These are phyloP conservation scores for Cynopterus brachyotis DNA, from an alignment of 2,113 vertebrate genomes.

Conservation along the genomic window DNA sequence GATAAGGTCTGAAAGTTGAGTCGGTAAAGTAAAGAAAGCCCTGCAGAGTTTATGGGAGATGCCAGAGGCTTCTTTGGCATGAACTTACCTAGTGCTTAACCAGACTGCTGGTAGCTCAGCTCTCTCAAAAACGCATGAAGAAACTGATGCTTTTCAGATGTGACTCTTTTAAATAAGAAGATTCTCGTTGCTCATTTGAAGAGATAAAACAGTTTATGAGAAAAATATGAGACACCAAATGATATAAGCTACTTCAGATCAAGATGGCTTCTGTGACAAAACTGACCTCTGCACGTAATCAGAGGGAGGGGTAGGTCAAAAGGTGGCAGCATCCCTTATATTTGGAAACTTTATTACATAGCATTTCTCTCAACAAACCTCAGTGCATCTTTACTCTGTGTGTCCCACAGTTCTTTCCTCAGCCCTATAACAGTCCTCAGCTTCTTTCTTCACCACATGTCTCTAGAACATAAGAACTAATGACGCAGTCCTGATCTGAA, in stretches of 20 bases:
- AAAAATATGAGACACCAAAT: rapidly evolving
- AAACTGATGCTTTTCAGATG: neutral
- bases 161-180: neutral
- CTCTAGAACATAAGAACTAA: neutral
- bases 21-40: neutral
- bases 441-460: neutral
- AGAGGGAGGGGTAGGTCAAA: neutral
- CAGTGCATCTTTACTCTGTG: neutral
- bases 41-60: neutral
- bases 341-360: neutral
- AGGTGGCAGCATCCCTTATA: neutral
- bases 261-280: neutral
- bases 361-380: no score
- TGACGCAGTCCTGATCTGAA: neutral
- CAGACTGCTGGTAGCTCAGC: neutral
- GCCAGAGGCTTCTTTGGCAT: no score
- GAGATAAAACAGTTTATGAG: neutral
- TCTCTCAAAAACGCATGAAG: neutral
- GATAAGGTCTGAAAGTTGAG: neutral
- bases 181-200: neutral
- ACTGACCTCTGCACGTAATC: rapidly evolving
- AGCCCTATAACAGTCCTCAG: rapidly evolving
- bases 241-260: neutral
- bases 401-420: neutral
- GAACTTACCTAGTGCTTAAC: neutral